Evolutionary conservation across 2,113 vertebrate species (phyloP).

Genomic region (Erythrocercus mccallii): DNA sequence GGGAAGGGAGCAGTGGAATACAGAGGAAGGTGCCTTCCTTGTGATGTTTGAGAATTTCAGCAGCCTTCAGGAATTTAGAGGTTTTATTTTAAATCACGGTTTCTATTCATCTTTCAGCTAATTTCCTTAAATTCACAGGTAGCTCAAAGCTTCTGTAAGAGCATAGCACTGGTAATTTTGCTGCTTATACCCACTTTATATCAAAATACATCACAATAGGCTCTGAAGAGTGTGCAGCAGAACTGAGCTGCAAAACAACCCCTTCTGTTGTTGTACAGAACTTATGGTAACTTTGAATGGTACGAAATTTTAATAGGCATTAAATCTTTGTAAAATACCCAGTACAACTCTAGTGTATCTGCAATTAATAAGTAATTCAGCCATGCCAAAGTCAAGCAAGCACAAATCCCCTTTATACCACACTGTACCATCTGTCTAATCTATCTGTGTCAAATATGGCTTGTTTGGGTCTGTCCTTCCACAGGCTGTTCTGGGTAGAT

Average conservation of each 20-base stretch:
- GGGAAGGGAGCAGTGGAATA: neutral
- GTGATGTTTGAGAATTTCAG: neutral
- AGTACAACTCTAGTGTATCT: neutral
- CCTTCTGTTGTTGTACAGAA: neutral
- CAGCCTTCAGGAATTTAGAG: neutral
- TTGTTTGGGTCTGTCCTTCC: slow-evolving; percentile 34
- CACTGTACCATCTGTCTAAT: slow-evolving; percentile 51
- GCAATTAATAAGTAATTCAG: slow-evolving; percentile 35
- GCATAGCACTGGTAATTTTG: neutral
- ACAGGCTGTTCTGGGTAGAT: neutral
- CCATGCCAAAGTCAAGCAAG: neutral
- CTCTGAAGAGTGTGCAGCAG: neutral
- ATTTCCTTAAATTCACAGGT: neutral
- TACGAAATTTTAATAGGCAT: neutral
- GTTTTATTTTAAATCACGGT: neutral
- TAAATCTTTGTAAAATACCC: neutral
- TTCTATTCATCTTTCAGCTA: neutral
- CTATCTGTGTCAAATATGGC: slow-evolving; percentile 51
- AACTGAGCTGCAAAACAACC: neutral
- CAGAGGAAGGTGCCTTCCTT: neutral
- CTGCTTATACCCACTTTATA: neutral
- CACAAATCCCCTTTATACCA: slow-evolving; percentile 38
- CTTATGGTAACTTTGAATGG: neutral
- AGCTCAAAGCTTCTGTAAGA: neutral
- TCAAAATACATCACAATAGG: neutral